A percentile compares a stretch with the other conserved stretches of the same genome.
These are phyloP conservation scores for Batillaria attramentaria DNA, from an alignment of 1,140 invertebrate genomes.

Conservation along the genomic window DNA sequence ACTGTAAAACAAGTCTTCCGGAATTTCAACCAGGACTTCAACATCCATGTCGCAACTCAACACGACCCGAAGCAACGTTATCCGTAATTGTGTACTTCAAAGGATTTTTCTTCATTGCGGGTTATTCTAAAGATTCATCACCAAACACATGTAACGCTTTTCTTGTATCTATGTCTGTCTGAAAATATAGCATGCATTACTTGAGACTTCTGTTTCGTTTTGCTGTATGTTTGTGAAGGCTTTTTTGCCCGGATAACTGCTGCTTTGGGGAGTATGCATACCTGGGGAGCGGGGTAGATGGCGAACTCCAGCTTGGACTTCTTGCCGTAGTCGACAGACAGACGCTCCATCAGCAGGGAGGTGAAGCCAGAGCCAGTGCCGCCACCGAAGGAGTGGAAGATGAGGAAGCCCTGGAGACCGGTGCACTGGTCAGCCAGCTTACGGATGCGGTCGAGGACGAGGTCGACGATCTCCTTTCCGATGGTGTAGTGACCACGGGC, in stretches of 20 bases:
- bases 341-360: slow-evolving; percentile 88
- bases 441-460: slow-evolving; percentile 68
- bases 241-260: background rate
- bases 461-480: slow-evolving; percentile 71
- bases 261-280: slow-evolving; percentile 41
- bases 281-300: slow-evolving; percentile 92
- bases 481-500: slow-evolving; percentile 71
- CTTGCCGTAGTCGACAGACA: slow-evolving; percentile 91
- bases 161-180: background rate
- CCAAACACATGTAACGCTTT: background rate
- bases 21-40: background rate
- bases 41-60: background rate
- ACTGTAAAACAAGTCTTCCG: background rate
- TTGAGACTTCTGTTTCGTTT: background rate
- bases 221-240: background rate
- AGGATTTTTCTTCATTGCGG: background rate
- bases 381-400: slow-evolving; percentile 76
- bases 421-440: slow-evolving; percentile 56
- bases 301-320: slow-evolving; percentile 92
- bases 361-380: slow-evolving; percentile 93
- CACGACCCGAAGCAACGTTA: background rate
- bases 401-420: slow-evolving; percentile 72
- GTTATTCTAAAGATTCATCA: background rate
- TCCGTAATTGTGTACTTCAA: background rate
- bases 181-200: background rate